Evolutionary conservation across 2,797 vertebrate genomes (phyloP), one percentile per base, ranked within the genome.

Genomic region (Micropoecilia bifurca): DNA sequence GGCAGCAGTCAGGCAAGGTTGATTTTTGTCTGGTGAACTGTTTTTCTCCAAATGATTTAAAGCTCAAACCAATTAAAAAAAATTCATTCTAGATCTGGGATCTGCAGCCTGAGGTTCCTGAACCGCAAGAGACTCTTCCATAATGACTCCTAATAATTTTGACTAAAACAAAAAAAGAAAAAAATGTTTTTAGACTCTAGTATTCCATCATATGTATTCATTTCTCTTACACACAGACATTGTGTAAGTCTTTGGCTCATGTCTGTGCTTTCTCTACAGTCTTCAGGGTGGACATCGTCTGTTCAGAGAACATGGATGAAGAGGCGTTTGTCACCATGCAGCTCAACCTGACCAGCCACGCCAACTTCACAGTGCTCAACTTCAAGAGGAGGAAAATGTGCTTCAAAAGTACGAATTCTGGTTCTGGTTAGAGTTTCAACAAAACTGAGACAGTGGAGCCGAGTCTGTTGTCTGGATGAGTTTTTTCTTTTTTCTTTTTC

Each of bases 301-400:
- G 98, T 90, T 97, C 98, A 2, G 98, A 98, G 82, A 98, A 97
- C 90, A 94, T 98, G 12, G 98, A 99, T 80, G 97, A 96, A 59
- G 99, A 99, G 74, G 98, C 98, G 75, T 95, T 97, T 82, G 90
- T 99, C 83, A 95, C 98, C 0, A 96, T 99, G 95, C 98, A 99
- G 95, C 97, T 99, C 91, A 99, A 99, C 91, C 95, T 99, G 91
- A 99, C 97, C 79, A 90, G 96, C 82, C 95, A 96, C 53, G 95
- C 96, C 73, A 97, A 98, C 95, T 98, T 98, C 94, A 99, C 98
- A 97, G 96, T 99, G 84, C 96, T 99, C 87, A 99, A 99, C 95
- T 99, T 99, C 95, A 99, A 99, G 94, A 97, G 99, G 90, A 99
- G 99, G 97, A 99, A 99, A 98, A 98, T 98, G 97, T 99, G 99